A percentile compares a stretch with the other conserved stretches of the same genome.
These are phyloP conservation scores for western clawed frog (Xenopus tropicalis) DNA, from an alignment of 2,113 vertebrate genomes.

Conservation along the genomic window UCB_Xtro_10.0 CM004450.2:92237001-92237500, in stretches of 20 bases:
- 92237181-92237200: background rate
- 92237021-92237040: background rate
- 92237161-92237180: background rate
- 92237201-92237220: background rate
- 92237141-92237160: background rate
- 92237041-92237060: background rate
- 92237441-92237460: too few relatives aligned
- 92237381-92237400: too few relatives aligned
- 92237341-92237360: too few relatives aligned
- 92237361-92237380: too few relatives aligned
- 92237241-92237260: background rate
- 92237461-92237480: too few relatives aligned
- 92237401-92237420: too few relatives aligned
- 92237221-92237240: background rate
- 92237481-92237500: too few relatives aligned
- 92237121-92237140: background rate
- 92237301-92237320: too few relatives aligned
- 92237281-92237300: too few relatives aligned
- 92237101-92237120: background rate
- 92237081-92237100: background rate
- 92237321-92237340: too few relatives aligned
- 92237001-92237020: background rate
- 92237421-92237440: too few relatives aligned
- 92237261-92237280: background rate
- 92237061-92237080: background rate